These are phyloP conservation scores for Acanthurus leucopareius DNA, from an alignment of 2,797 vertebrate genomes.

Conservation along the genomic window DNA sequence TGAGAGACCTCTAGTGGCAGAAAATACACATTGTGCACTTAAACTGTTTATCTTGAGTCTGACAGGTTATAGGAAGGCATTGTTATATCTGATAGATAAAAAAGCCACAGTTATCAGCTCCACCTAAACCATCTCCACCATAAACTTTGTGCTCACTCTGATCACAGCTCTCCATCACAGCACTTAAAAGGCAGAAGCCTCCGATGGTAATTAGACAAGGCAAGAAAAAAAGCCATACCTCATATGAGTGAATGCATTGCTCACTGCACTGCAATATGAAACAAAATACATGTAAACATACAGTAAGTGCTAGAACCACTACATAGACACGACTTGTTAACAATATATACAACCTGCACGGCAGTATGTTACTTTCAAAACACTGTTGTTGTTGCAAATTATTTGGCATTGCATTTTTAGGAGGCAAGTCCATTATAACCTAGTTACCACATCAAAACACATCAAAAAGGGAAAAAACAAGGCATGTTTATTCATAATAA, in stretches of 20 bases:
- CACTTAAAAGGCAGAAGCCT: background rate
- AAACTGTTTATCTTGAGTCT: background rate
- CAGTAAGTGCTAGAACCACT: no score
- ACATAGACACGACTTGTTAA: no score
- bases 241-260: background rate
- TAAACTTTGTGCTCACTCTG: background rate
- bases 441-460: background rate
- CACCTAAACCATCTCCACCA: background rate
- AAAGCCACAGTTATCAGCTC: background rate
- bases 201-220: background rate
- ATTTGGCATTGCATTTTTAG: no score
- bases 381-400: no score
- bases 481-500: slow-evolving; percentile 5
- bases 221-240: background rate
- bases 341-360: no score
- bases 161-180: background rate
- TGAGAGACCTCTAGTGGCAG: no score
- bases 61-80: background rate
- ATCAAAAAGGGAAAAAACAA: background rate
- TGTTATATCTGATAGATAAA: background rate
- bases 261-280: background rate
- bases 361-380: no score
- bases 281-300: background rate
- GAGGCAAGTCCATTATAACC: no score
- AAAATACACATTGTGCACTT: background rate